Base-by-base conservation (phyloP, 2,113 vertebrate genomes). In the Manacus vitellinus region DNA sequence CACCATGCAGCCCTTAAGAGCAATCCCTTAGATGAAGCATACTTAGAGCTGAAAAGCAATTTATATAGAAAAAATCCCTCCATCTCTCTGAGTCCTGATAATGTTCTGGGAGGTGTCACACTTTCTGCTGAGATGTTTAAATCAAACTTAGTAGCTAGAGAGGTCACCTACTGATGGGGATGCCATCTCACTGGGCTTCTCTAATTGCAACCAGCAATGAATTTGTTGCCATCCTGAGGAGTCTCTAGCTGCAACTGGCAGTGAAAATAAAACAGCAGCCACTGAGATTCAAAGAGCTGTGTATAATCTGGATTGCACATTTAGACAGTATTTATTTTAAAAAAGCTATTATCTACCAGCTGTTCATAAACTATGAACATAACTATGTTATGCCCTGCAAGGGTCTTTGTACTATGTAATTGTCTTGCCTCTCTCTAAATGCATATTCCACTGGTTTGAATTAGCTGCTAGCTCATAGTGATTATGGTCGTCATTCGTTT, bases 261-360 rank as follows among this genome's bases (percentile, higher is more conserved):
- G 27, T 35, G 67, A 77, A 96, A 96, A 90, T 80, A 54, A 88
- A 93, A 67, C 93, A 96, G 88, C 95, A 96, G 93, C 44, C 73
- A 61, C 41, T 62, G 56, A 82, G 39, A 91, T 84, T 95, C 78
- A 68, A 88, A 96, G 86, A 82, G 17, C 28, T 88, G 31, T 16
- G 8, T 67, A 51, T 61, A 79, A 68, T 96, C 81, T 94, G 95
- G 83, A 85, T 61, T 87, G 61, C 84, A 43, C 88, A 77, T 95
- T 97, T 95, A 94, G 86, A 63, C 51, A 90, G 61, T 91, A 89
- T 97, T 96, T 96, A 92, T 96, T 96, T 97, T 0, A 49, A 14
- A 93, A 96, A 92, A 94, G 70, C 84, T 92, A 83, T 97, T 96
- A 96, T 94, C 95, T 97, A 85, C 92, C 89, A 96, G 85, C 88